Conservation (phyloP, 1,140 invertebrate genomes). For the Probaryconus sp. region DNA sequence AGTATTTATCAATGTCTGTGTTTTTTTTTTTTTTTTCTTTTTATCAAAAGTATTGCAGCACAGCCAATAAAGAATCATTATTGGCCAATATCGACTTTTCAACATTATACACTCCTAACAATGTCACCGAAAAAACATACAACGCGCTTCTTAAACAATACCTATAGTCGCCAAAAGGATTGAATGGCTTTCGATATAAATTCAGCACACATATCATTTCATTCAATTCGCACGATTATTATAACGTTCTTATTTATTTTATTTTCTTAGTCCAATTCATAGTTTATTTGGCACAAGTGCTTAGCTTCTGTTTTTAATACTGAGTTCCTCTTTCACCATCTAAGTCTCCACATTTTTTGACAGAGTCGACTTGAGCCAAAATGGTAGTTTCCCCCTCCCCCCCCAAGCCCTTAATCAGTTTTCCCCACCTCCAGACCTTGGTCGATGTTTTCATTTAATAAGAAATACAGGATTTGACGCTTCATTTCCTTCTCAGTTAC, state of each 20-base stretch:
- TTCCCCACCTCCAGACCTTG: conserved; percentile 62
- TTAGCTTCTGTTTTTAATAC: conserved; percentile 56
- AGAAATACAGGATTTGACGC: conserved; percentile 19
- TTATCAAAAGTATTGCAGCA: conserved; percentile 13
- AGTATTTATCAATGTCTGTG: too few relatives aligned
- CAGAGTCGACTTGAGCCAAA: conserved; percentile 46
- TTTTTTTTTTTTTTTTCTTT: conserved; percentile 10
- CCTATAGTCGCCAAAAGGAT: conserved; percentile 25
- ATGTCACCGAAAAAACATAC: conserved; percentile 14
- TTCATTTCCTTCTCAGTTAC: background rate
- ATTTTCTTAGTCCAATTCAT: conserved; percentile 42
- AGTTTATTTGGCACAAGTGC: conserved; percentile 61
- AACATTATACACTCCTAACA: background rate
- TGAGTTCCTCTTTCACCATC: conserved; percentile 30
- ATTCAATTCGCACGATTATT: conserved; percentile 32
- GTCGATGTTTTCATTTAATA: conserved; percentile 20
- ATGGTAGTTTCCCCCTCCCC: conserved; percentile 30
- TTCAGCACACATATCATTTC: conserved; percentile 33
- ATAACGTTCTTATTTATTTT: too few relatives aligned
- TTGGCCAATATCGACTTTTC: conserved; percentile 32
- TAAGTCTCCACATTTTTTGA: conserved; percentile 20
- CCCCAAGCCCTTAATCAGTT: conserved; percentile 15
- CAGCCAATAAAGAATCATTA: conserved; percentile 22
- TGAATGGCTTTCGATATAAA: conserved; percentile 33
- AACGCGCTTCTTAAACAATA: conserved; percentile 9